Percentiles rank a stretch among this genome's conserved stretches.
These are phyloP conservation scores for Labeo catla DNA, from an alignment of 2,113 vertebrate species.

Conservation along the genomic window DNA sequence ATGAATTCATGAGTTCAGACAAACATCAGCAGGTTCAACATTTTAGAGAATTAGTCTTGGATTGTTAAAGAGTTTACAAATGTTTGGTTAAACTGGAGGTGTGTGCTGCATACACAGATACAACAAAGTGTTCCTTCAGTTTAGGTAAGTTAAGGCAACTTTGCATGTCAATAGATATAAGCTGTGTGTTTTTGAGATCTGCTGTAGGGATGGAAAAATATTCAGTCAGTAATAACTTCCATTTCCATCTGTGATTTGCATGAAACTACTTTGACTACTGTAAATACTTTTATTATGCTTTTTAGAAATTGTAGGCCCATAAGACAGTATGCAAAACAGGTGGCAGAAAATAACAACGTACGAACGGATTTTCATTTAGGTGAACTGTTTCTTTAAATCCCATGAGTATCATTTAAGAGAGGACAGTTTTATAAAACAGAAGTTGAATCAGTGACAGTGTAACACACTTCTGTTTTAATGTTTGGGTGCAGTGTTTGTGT, in stretches of 20 bases:
- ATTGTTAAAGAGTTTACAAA: not conserved
- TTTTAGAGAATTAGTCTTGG: not conserved
- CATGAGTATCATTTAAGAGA: not conserved
- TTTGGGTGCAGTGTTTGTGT: not conserved
- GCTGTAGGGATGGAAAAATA: no score
- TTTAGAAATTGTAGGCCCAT: no score
- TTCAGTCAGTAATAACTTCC: no score
- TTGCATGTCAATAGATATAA: no score
- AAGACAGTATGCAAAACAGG: no score
- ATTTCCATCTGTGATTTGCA: no score
- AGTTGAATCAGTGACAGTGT: not conserved
- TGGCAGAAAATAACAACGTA: not conserved
- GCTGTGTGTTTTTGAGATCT: no score
- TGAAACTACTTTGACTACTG: no score
- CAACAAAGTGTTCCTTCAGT: not conserved
- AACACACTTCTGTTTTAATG: constrained; percentile 2
- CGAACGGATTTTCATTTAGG: not conserved
- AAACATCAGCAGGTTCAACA: not conserved
- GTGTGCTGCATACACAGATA: not conserved
- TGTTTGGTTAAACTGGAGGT: not conserved
- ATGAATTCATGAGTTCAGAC: not conserved
- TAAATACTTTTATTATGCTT: no score
- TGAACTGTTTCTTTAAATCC: not conserved
- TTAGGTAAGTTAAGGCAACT: not conserved
- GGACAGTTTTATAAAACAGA: not conserved